Conservation (phyloP, 2,113 vertebrate genomes). For the Cairina moschata region DNA sequence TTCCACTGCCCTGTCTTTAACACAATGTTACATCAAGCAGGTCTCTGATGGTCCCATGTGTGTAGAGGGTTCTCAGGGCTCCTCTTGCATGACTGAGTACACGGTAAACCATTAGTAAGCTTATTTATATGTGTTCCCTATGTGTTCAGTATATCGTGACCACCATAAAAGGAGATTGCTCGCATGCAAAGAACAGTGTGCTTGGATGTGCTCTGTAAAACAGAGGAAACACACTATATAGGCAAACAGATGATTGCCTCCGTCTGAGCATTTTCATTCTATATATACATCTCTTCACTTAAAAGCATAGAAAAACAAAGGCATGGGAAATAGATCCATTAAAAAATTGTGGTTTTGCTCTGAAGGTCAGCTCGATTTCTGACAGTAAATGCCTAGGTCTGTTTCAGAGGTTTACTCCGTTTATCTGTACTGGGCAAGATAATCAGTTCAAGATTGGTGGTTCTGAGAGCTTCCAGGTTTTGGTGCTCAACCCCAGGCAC, state of each 20-base stretch:
- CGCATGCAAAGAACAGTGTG: background rate
- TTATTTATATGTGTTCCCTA: background rate
- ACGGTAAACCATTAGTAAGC: constrained; percentile 46
- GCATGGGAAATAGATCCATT: background rate
- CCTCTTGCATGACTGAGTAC: constrained; percentile 12
- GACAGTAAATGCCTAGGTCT: background rate
- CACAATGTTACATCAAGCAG: too few species aligned
- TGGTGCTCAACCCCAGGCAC: background rate
- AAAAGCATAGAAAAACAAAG: background rate
- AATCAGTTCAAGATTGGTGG: background rate
- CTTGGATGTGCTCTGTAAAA: background rate
- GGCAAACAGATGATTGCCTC: background rate
- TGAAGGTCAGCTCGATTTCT: background rate
- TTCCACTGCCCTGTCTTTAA: too few species aligned
- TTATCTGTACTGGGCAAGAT: background rate
- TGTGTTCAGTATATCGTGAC: background rate
- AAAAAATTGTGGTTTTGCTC: background rate
- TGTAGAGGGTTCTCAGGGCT: background rate
- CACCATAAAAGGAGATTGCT: background rate
- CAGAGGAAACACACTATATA: background rate
- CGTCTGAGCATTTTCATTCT: background rate
- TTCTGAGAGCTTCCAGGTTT: background rate
- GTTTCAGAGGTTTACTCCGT: background rate
- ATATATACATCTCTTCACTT: background rate
- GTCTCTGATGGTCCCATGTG: background rate